Percentiles rank a stretch among this genome's conserved stretches.
These are phyloP conservation scores for Apodemus sylvaticus DNA, from an alignment of 2,113 vertebrate species.

Conservation along the genomic window DNA sequence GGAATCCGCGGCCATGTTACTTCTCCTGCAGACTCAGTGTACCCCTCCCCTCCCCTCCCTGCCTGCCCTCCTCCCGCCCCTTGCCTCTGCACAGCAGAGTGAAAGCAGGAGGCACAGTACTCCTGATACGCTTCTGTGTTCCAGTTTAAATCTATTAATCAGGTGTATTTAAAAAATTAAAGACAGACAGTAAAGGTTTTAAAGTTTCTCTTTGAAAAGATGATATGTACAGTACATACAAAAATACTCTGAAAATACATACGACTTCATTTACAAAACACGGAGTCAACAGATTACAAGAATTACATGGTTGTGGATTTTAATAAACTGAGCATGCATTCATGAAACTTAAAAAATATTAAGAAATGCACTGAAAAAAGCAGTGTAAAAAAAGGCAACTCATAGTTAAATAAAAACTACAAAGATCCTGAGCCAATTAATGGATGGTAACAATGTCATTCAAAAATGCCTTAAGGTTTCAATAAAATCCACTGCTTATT, in stretches of 20 bases:
- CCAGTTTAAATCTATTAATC: slow-evolving; percentile 67
- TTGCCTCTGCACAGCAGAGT: background rate
- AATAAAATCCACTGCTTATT: slow-evolving; percentile 72
- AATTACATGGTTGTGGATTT: slow-evolving; percentile 80
- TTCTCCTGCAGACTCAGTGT: background rate
- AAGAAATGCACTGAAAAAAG: slow-evolving; percentile 78
- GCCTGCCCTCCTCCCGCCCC: background rate
- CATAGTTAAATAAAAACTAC: slow-evolving; percentile 81
- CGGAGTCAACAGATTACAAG: slow-evolving; percentile 77
- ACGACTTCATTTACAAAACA: slow-evolving; percentile 87
- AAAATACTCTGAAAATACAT: slow-evolving; percentile 97
- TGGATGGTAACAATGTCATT: slow-evolving; percentile 69
- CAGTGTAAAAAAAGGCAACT: slow-evolving; percentile 82
- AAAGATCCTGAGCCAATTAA: slow-evolving; percentile 80
- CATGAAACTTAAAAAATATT: slow-evolving; percentile 81
- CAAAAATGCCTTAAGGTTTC: slow-evolving; percentile 75
- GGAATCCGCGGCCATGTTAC: background rate
- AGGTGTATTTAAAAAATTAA: slow-evolving; percentile 73
- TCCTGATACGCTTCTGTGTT: slow-evolving; percentile 50
- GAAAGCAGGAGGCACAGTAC: slow-evolving; percentile 35
- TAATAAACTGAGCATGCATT: slow-evolving; percentile 74
- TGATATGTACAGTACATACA: slow-evolving; percentile 94
- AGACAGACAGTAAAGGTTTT: slow-evolving; percentile 76
- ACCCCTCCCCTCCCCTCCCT: background rate
- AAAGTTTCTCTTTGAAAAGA: slow-evolving; percentile 85